Evolutionary conservation across 2,113 vertebrate species (phyloP), one percentile per base, ranked within the genome.

Genomic region (Clinocottus analis): DNA sequence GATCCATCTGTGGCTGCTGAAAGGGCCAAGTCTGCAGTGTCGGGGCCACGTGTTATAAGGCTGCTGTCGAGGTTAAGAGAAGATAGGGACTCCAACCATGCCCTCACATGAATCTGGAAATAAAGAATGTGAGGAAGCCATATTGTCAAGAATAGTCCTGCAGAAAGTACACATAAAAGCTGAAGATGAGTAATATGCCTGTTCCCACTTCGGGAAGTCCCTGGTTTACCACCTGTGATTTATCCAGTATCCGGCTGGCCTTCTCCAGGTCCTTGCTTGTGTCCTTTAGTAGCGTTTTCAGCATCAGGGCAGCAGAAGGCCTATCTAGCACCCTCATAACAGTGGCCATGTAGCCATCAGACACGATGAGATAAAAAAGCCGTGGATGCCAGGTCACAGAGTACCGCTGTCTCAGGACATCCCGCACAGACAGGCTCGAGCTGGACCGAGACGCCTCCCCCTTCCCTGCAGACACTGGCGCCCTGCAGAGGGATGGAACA

Each of bases 321-420:
- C 47, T 90, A 13, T 90, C 91, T 9, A 90, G 81, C 74, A 96
- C 90, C 47, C 91, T 94, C 67, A 99, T 94, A 3, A 96, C 92
- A 4, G 97, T 98, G 83, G 96, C 80, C 95, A 97, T 96, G 84
- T 98, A 99, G 17, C 98, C 98, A 80, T 99, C 98, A 41, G 98
- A 99, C 69, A 97, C 93, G 47, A 99, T 87, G 73, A 99, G 93
- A 91, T 96, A 97, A 14, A 96, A 94, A 12, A 96, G 90, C 17
- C 93, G 94, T 1, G 97, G 96, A 71, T 99, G 98, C 59, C 96
- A 96, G 65, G 96, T 95, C 80, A 99, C 87, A 23, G 97, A 99
- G 86, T 96, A 99, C 14, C 95, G 96, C 92, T 99, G 98, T 58
- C 96, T 96, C 90, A 96, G 77, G 37, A 90, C 29, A 27, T 99